Percentiles rank a stretch among this genome's conserved stretches.
phyloP scores from a whole-genome alignment of 2,888 invertebrate genomes.

The Odontocerum albicorne region DNA sequence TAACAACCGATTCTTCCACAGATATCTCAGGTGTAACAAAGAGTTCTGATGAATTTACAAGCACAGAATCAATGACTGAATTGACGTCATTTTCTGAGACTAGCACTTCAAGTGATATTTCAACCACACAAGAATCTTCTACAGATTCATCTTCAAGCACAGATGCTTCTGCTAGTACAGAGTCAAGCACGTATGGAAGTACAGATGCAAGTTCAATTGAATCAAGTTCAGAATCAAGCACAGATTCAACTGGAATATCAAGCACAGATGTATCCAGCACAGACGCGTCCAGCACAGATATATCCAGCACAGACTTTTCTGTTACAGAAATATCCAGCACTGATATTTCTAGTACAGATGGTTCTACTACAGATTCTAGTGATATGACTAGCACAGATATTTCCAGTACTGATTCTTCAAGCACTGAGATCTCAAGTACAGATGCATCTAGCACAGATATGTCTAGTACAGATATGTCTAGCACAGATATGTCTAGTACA shows the following conservation, averaged over 20 bases:
- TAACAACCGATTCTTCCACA: constrained; percentile 15
- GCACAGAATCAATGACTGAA: constrained; percentile 32
- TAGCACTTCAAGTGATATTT: constrained; percentile 29
- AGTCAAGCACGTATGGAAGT: constrained; percentile 29
- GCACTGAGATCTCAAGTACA: constrained; percentile 27
- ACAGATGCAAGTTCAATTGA: constrained; percentile 31
- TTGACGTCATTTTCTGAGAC: too few relatives aligned
- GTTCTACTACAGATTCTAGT: constrained; percentile 29
- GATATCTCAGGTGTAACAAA: constrained; percentile 24
- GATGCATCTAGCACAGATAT: constrained; percentile 35
- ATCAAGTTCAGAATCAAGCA: constrained; percentile 17
- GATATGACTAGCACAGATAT: constrained; percentile 32
- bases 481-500: constrained; percentile 32
- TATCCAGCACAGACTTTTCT: constrained; percentile 36
- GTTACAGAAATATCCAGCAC: constrained; percentile 34
- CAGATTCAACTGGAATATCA: constrained; percentile 19
- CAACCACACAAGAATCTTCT: constrained; percentile 32
- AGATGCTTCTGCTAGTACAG: constrained; percentile 33
- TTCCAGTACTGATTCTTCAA: constrained; percentile 25
- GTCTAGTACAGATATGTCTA: constrained; percentile 35
- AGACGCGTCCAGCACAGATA: constrained; percentile 31
- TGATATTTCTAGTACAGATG: constrained; percentile 29
- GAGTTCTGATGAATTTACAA: constrained; percentile 25
- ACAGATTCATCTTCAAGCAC: constrained; percentile 27
- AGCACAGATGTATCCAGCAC: constrained; percentile 24